Base-by-base conservation (phyloP, 2,888 invertebrate genomes). In the Ferdinandea cuprea region DNA sequence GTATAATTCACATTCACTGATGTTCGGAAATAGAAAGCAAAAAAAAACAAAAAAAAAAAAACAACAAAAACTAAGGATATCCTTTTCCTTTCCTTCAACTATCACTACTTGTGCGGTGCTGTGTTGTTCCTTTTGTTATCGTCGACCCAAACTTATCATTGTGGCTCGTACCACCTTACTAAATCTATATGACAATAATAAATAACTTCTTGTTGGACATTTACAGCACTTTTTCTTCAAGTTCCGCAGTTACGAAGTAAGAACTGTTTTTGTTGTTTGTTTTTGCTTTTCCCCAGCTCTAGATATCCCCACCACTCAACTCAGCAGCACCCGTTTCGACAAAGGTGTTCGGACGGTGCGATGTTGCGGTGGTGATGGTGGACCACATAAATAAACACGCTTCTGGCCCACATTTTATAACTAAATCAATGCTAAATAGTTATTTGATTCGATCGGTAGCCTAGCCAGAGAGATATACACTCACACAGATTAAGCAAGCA, bases 371-470 rank as follows among this genome's bases (percentile, higher is more conserved):
- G 19, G 30, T 77, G 32, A 42, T 50, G 35, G 54, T 72, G 48
- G 42, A 25, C 4, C 19, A 50, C 48, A 78, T 63, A 63, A 65
- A 25, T 42, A 30, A 48, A 58, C 71, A 76, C 65, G 48, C 42
- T 44, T 58, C 21, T 81, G 77, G 61, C 83, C 83, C 68, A 83
- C 56, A 78, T 83, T 78, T 63, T 72, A 30, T 52, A 83, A 61
- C 66, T 78, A 72, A 78, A 77, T 83, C 77, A 68, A 25, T 72
- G 77, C 66, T 78, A 78, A 83, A 73, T 58, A 48, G 63, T 44
- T 37, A 46, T 72, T n/a, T 21, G 59, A 69, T 46, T 76, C 42
- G 32, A 40, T 61, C 56, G 44, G n/a, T 30, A 13, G 15, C 13
- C 7, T 40, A 52, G 32, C 46, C 37, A 8, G n/a, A 21, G 6